Evolutionary conservation across 1,140 invertebrate genomes (phyloP), one percentile per base, ranked within the genome.

Genomic region (Bathynomus jamesi): DNA sequence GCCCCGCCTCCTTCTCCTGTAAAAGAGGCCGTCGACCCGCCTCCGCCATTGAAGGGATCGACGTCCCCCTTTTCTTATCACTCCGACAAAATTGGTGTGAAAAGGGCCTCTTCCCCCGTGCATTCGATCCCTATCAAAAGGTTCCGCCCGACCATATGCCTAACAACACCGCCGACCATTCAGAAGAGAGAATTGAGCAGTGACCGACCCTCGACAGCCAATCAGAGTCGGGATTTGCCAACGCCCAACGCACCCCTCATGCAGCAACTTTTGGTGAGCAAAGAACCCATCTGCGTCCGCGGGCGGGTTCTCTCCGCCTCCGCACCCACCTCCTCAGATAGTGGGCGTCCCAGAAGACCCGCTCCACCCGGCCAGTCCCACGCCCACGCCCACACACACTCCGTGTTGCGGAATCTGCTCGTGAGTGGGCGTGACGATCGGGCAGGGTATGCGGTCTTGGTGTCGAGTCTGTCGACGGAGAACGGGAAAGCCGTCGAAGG

Each of bases 351-450:
- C 27, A 40, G 60, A 40, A 30, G 73, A 70, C 61, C 76, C 69
- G 68, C 60, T 28, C 88, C 53, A 70, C 13, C 40, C 1, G 40
- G 40, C 21, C 21, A 11, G 21, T 53, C 40, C 21, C 40, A 28
- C 46, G 40, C 31, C 11, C 21, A 61, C 30, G 53, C 46, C 28
- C 62, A 70, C 28, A 70, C 27, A 27, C 68, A 87, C 78, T 91
- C 90, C 82, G 92, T 95, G 78, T 86, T 95, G 74, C 92, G 94
- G 89, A 95, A 95, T 84, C 86, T 95, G 70, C 85, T 95, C 82
- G 90, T 94, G 81, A 93, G 91, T 85, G 92, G 92, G 79, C 92
- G 92, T 85, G 92, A 95, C 83, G 89, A 94, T 82, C 90, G 89
- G 85, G 91, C 92, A 76, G 92, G 92, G 76, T 95, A 95, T 82